Percentiles rank a stretch among this genome's conserved stretches.
These are phyloP conservation scores for Microchirus variegatus DNA, from an alignment of 2,797 vertebrate species.

Conservation along the genomic window DNA sequence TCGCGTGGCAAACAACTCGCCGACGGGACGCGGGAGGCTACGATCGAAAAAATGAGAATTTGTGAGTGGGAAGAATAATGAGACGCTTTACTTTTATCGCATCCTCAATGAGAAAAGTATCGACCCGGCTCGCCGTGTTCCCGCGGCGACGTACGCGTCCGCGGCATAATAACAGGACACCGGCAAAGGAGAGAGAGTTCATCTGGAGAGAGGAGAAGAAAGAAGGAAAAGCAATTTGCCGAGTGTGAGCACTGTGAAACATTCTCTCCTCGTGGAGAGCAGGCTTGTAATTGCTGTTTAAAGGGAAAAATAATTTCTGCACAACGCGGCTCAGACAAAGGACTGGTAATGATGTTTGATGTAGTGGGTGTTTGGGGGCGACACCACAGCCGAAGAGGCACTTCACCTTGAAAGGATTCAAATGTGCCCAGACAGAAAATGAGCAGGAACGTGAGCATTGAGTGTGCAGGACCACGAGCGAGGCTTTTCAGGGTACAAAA, in stretches of 20 bases:
- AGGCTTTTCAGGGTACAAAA: too few species aligned
- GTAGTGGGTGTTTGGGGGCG: slow-evolving; percentile 29
- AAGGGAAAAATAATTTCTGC: not conserved
- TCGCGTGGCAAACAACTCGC: slow-evolving; percentile 51
- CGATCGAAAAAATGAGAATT: slow-evolving; percentile 71
- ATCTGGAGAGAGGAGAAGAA: slow-evolving; percentile 24
- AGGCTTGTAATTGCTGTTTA: slow-evolving; percentile 65
- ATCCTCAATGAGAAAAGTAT: slow-evolving; percentile 71
- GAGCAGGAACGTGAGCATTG: too few species aligned
- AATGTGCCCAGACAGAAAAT: too few species aligned
- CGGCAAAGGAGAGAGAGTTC: slow-evolving; percentile 48
- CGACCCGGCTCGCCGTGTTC: slow-evolving; percentile 57
- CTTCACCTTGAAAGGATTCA: too few species aligned
- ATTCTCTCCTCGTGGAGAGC: slow-evolving; percentile 46
- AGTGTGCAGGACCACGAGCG: too few species aligned
- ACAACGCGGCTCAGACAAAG: slow-evolving; percentile 36
- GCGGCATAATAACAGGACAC: slow-evolving; percentile 60
- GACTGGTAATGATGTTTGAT: slow-evolving; percentile 30
- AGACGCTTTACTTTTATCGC: slow-evolving; percentile 67
- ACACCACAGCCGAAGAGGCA: slow-evolving; percentile 21
- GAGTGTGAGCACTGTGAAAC: slow-evolving; percentile 23
- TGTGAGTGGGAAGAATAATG: slow-evolving; percentile 68
- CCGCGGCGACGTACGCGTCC: slow-evolving; percentile 43
- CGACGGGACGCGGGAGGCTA: slow-evolving; percentile 40
- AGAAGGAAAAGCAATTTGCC: slow-evolving; percentile 62